Evolutionary conservation across 2,888 invertebrate genomes (phyloP), one percentile per base, ranked within the genome.

Genomic region (Clusia tigrina): DNA sequence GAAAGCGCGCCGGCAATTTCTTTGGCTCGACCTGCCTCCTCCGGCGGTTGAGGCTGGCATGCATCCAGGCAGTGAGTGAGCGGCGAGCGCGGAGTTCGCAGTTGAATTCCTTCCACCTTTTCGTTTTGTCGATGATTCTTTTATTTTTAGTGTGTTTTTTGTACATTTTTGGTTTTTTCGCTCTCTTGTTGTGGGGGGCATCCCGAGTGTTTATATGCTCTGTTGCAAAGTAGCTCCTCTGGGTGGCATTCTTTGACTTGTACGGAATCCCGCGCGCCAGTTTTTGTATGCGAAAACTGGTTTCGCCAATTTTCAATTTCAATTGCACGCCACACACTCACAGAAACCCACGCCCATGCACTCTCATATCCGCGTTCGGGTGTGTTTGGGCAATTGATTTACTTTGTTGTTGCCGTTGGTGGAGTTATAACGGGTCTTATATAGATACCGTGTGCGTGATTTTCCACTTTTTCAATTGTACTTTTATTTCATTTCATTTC

Each of bases 231-330:
- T 42, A 42, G 10, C 42, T 42, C n/a, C 10, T 42, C n/a, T 6
- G 12, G 42, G 42, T n/a, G n/a, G 42, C 10, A 15, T 5, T 42
- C 6, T 5, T 10, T n/a, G 42, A n/a, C n/a, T n/a, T n/a, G 32
- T 42, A 17, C 42, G 42, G 42, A 6, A 17, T 42, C 10, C n/a
- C 42, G 23, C 25, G 62, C 15, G 24, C 53, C 25, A 48, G 57
- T 15, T 22, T 52, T 20, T 26, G 56, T 71, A 66, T 69, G 67
- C 24, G 23, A 67, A 71, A 74, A 74, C 74, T 60, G 72, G 76
- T 72, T 71, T 75, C 68, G 71, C 76, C 70, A 72, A 71, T 75
- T 75, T 72, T 74, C 70, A 74, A 72, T 74, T 74, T 74, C 75
- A 74, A 75, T 75, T 74, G 70, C 74, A 62, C 46, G 37, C 23